These are phyloP conservation scores for Taenioides sp. DNA, from an alignment of 2,797 vertebrate species.

Conservation along the genomic window DNA sequence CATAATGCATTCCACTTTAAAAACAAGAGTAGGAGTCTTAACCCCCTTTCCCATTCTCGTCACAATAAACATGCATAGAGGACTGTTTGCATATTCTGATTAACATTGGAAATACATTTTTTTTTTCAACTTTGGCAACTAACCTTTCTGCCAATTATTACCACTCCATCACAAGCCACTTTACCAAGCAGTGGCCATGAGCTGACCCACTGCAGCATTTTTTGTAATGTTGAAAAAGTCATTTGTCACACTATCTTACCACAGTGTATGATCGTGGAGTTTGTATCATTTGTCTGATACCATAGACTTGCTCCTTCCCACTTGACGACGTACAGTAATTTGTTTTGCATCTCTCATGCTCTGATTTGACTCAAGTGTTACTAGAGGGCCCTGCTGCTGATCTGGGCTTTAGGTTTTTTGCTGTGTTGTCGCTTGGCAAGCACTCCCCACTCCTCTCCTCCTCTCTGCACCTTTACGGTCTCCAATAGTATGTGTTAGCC, in stretches of 20 bases:
- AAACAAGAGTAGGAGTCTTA: too few relatives aligned
- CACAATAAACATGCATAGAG: too few relatives aligned
- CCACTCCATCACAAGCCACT: background rate
- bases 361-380: slow-evolving; percentile 25
- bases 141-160: background rate
- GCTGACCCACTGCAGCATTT: background rate
- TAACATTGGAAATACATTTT: too few relatives aligned
- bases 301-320: background rate
- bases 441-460: slow-evolving; percentile 7
- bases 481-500: slow-evolving; percentile 17
- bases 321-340: background rate
- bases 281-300: slow-evolving; percentile 6
- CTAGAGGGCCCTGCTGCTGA: slow-evolving; percentile 24
- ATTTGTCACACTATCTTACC: background rate
- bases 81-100: too few relatives aligned
- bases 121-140: too few relatives aligned
- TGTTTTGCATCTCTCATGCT: slow-evolving; percentile 25
- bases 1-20: too few relatives aligned
- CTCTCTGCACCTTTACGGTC: background rate
- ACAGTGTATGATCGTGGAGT: background rate
- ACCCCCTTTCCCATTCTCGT: too few relatives aligned
- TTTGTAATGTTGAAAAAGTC: background rate
- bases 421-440: slow-evolving; percentile 39
- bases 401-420: slow-evolving; percentile 28
- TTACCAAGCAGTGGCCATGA: background rate